A percentile compares a stretch with the other conserved stretches of the same genome.
phyloP scores from a whole-genome alignment of 2,113 vertebrate species.

The Cinclus cinclus region DNA sequence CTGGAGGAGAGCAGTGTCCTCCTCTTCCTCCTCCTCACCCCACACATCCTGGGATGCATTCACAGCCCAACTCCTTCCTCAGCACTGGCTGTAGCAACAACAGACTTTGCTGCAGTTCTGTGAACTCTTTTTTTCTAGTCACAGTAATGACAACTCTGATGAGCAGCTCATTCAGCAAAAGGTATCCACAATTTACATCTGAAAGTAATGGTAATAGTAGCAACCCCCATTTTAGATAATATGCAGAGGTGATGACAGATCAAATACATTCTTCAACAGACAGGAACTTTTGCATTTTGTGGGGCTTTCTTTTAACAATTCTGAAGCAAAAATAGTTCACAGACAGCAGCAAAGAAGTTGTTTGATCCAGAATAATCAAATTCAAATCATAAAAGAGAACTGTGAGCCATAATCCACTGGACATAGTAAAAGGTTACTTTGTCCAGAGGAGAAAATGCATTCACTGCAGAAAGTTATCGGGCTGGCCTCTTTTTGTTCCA shows the following conservation, averaged over 20 bases:
- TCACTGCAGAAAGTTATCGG: conserved; percentile 45
- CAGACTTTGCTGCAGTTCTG: neutral
- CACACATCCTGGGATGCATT: neutral
- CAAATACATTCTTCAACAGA: neutral
- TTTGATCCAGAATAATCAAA: neutral
- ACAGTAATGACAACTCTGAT: neutral
- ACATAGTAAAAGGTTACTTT: conserved; percentile 31
- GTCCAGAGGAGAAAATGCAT: conserved; percentile 27
- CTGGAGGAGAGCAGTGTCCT: neutral
- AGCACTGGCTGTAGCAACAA: neutral
- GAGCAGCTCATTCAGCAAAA: neutral
- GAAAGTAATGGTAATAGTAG: neutral
- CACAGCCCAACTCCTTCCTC: neutral
- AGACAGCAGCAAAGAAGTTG: neutral
- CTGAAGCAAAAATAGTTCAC: neutral
- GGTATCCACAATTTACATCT: neutral
- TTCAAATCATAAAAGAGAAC: neutral
- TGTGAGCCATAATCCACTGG: neutral
- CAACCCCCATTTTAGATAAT: neutral
- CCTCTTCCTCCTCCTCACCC: neutral
- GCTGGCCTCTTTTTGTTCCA: conserved; percentile 28
- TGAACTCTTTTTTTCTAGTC: neutral
- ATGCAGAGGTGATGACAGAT: neutral
- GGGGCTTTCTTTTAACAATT: neutral
- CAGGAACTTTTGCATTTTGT: neutral